Conservation (phyloP, 2,113 vertebrate genomes). For the Enhydra lutris region DNA sequence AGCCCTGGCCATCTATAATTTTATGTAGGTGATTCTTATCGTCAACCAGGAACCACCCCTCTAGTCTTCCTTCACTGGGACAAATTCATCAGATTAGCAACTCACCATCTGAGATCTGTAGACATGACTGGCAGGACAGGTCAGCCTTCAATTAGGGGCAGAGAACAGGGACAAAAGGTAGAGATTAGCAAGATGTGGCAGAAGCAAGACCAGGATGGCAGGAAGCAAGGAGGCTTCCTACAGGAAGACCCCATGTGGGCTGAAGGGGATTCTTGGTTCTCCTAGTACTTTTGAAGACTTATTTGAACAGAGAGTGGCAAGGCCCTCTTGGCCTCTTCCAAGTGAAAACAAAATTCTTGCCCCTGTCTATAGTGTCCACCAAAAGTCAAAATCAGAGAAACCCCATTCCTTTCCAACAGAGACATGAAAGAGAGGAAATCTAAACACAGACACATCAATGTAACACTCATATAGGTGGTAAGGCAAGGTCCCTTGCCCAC, state of each 20-base stretch:
- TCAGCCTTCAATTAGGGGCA: background rate
- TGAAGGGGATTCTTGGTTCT: background rate
- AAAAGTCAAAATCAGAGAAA: background rate
- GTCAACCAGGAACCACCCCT: background rate
- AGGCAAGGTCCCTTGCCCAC: background rate
- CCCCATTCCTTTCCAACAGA: background rate
- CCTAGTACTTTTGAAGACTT: background rate
- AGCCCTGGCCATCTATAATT: background rate
- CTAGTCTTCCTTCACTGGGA: background rate
- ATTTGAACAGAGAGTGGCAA: background rate
- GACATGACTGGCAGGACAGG: background rate
- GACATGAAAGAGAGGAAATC: background rate
- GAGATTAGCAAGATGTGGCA: background rate
- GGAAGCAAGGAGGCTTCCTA: background rate
- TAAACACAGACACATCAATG: background rate
- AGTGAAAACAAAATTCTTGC: background rate
- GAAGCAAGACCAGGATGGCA: background rate
- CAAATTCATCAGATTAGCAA: background rate
- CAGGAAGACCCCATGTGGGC: background rate
- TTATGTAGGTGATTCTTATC: background rate
- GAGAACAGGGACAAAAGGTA: too few species aligned
- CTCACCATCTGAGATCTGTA: background rate
- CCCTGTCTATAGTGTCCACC: background rate
- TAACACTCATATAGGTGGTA: background rate
- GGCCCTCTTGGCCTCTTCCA: background rate